Base-by-base conservation (phyloP, 2,797 vertebrate genomes). In the Melanotaenia pygmaea region DNA sequence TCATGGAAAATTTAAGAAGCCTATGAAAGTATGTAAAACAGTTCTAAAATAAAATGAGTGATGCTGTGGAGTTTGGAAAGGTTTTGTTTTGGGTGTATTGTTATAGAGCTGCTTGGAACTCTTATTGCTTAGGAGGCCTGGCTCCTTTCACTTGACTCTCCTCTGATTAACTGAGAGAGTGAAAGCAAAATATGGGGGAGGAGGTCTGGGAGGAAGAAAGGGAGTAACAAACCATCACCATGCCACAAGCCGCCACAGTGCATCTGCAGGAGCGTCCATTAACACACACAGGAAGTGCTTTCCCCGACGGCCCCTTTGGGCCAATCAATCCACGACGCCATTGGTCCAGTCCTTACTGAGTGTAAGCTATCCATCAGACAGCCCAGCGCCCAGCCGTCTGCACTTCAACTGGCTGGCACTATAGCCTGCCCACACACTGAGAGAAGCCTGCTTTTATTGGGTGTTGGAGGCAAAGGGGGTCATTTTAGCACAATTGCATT, bases 201-300 rank as follows among this genome's bases (percentile, higher is more conserved):
- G 59, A 59, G 57, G 67, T 53, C 67, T 72, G 60, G 43, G 57
- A 59, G 53, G 43, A 47, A 67, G 66, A 54, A 65, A 74, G 78
- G 34, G 68, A 86, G 84, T 67, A 89, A 86, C 74, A 89, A 30
- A 72, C 78, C 66, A 84, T 85, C 77, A 22, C 76, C 58, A 76
- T 71, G 81, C 86, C 86, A 82, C 85, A 83, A 88, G 88, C 84
- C 74, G 65, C 87, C 89, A 87, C 81, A 74, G 67, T 86, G 88
- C 89, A 86, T 90, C 88, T 86, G 80, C 83, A 86, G 86, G 78
- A 91, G 80, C 53, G 76, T 93, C 92, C 91, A 92, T 94, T 92
- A 93, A 61, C 92, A 92, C 88, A 84, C 79, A 89, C 91, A 94
- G 93, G 92, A 94, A 93, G 88, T 86, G 90, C 91, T 89, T 85